These are phyloP conservation scores for Ganaspis sp. DNA, from an alignment of 1,140 invertebrate genomes.

Conservation along the genomic window DNA sequence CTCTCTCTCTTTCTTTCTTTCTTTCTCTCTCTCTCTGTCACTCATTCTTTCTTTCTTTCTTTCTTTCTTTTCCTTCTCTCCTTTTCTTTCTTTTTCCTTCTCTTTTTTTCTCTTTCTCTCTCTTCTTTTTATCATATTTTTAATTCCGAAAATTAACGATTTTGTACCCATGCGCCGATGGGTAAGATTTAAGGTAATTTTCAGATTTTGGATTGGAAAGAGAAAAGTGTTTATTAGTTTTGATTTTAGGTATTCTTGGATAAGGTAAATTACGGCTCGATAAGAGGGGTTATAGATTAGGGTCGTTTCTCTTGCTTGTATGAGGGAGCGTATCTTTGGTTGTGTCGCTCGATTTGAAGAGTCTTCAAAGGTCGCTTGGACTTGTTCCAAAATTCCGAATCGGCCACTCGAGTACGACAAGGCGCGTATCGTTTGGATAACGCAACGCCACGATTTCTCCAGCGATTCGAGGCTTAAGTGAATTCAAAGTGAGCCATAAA, in stretches of 20 bases:
- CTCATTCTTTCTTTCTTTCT: no score
- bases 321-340: constrained; percentile 27
- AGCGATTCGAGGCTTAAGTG: constrained; percentile 68
- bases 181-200: neutral
- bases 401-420: constrained; percentile 55
- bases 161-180: no score
- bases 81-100: no score
- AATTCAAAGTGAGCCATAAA: constrained; percentile 73
- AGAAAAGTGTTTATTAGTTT: no score
- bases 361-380: constrained; percentile 75
- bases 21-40: no score
- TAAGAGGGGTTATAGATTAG: neutral
- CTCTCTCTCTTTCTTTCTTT: no score
- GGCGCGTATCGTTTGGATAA: constrained; percentile 42
- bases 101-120: no score
- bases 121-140: no score
- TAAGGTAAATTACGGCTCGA: neutral
- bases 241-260: no score
- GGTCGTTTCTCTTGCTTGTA: constrained; percentile 6
- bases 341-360: constrained; percentile 55
- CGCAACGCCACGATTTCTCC: constrained; percentile 56
- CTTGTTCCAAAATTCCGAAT: constrained; percentile 71
- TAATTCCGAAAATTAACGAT: no score
- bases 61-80: no score
- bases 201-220: no score